Evolutionary conservation across 2,888 invertebrate species (phyloP), one percentile per base, ranked within the genome.

Genomic region (Alloplasta piceator): DNA sequence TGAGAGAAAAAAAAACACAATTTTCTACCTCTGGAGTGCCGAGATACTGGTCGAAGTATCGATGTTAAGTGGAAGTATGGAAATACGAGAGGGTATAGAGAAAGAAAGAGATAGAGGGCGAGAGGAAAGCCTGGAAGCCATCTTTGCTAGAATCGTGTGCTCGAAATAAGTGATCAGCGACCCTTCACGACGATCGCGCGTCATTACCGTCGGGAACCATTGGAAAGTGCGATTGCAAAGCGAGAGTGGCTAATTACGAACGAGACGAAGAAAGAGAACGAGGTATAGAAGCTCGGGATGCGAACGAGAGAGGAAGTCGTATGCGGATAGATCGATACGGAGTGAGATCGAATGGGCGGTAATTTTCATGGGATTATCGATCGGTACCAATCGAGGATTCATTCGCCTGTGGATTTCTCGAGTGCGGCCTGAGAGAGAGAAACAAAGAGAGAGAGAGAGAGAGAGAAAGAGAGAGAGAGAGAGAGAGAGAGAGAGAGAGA

Each of bases 311-410:
- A 12, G 39, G 3, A 26, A 26, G 26, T 26, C 26, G 26, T 26
- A 26, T 26, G 64, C 14, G 55, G 60, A 6, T 67, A 52, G n/a
- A 79, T 72, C 78, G 81, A 78, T 74, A 73, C 71, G 52, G 58
- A 77, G 60, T 41, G 50, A 56, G 75, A 36, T 39, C 12, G 43
- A 58, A 60, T 60, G n/a, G 46, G 68, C 16, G 72, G 58, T 58
- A 64, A 73, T 77, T 76, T 77, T 58, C 68, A 77, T 73, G 77
- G 64, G 64, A 73, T 72, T 80, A 80, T 80, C 50, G 80, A 80
- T 80, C 63, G 73, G 38, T 26, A n/a, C 63, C n/a, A 58, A 56
- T 73, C 38, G 68, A 36, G 14, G 67, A 77, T 80, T 63, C 72
- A 77, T 80, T 73, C 77, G 63, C 68, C 36, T 58, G 26, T 26